Percentiles rank a stretch among this genome's conserved stretches.
phyloP scores from a whole-genome alignment of 2,113 vertebrate genomes.

The Boleophthalmus pectinirostris region DNA sequence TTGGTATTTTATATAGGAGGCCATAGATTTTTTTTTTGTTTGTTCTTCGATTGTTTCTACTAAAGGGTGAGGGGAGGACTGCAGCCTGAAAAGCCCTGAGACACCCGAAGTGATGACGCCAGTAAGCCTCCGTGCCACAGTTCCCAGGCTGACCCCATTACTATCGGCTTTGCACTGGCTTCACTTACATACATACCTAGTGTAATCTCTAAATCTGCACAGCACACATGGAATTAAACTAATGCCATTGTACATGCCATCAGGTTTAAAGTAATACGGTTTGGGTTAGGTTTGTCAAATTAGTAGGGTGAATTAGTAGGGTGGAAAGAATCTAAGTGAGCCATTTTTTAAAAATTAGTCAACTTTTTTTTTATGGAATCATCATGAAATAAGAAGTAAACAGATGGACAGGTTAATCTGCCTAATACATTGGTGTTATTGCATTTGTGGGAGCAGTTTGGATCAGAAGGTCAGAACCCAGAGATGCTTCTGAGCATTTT shows the following conservation, averaged over 20 bases:
- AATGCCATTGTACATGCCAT: not conserved
- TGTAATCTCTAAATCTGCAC: constrained; percentile 2
- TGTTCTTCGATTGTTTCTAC: too few relatives aligned
- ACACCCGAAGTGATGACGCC: not conserved
- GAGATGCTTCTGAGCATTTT: not conserved
- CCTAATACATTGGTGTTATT: too few relatives aligned
- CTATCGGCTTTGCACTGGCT: not conserved
- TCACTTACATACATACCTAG: not conserved
- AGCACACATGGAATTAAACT: not conserved
- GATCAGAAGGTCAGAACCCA: not conserved
- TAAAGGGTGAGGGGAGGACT: not conserved
- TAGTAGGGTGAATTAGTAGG: not conserved
- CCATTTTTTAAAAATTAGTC: too few relatives aligned
- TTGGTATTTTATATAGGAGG: not conserved
- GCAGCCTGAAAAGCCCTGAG: not conserved
- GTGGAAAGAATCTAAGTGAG: not conserved
- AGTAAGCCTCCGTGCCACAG: not conserved
- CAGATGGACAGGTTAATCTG: too few relatives aligned
- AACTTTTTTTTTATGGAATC: too few relatives aligned
- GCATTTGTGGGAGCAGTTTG: too few relatives aligned
- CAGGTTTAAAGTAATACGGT: not conserved
- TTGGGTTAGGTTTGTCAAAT: not conserved
- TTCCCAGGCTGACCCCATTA: constrained; percentile 2
- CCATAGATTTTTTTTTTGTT: not conserved
- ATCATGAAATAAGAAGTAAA: too few relatives aligned